A percentile compares a stretch with the other conserved stretches of the same genome.
These are phyloP conservation scores for Abramis brama DNA, from an alignment of 2,113 vertebrate species.

Conservation along the genomic window DNA sequence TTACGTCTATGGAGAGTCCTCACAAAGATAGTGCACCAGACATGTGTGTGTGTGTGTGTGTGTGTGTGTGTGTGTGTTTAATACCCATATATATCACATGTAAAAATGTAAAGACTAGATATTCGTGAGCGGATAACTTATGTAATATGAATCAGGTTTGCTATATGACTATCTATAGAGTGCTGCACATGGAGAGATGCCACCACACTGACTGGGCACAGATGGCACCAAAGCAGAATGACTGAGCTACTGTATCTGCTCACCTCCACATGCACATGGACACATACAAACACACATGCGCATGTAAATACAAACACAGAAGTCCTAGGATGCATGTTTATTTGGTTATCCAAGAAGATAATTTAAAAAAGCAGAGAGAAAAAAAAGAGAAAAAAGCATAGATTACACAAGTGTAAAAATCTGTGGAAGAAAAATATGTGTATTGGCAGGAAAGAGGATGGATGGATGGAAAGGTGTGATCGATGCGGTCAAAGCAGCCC, in stretches of 20 bases:
- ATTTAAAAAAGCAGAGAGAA: slow-evolving; percentile 20
- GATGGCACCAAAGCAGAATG: slow-evolving; percentile 78
- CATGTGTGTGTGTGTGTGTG: too few relatives aligned
- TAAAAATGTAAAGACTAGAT: too few relatives aligned
- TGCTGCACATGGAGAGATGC: slow-evolving; percentile 63
- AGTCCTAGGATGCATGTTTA: neutral
- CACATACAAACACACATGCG: slow-evolving; percentile 43
- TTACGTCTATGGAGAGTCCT: too few relatives aligned
- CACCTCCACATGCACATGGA: slow-evolving; percentile 56
- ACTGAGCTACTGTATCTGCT: slow-evolving; percentile 62
- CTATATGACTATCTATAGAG: slow-evolving; percentile 60
- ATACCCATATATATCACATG: too few relatives aligned
- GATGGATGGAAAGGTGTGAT: slow-evolving; percentile 68
- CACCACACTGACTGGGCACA: slow-evolving; percentile 72
- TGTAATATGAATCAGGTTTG: neutral
- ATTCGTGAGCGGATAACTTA: neutral
- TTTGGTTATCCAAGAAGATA: slow-evolving; percentile 4
- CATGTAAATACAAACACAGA: slow-evolving; percentile 44
- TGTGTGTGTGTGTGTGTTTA: too few relatives aligned
- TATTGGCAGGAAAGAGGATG: slow-evolving; percentile 65
- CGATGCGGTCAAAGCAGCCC: slow-evolving; percentile 57
- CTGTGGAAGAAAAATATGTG: slow-evolving; percentile 16
- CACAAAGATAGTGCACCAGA: too few relatives aligned
- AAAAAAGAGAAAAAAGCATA: neutral
- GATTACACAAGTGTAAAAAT: slow-evolving; percentile 32